These are phyloP conservation scores for Monochamus alternatus DNA, from an alignment of 2,888 invertebrate species.

Conservation along the genomic window DNA sequence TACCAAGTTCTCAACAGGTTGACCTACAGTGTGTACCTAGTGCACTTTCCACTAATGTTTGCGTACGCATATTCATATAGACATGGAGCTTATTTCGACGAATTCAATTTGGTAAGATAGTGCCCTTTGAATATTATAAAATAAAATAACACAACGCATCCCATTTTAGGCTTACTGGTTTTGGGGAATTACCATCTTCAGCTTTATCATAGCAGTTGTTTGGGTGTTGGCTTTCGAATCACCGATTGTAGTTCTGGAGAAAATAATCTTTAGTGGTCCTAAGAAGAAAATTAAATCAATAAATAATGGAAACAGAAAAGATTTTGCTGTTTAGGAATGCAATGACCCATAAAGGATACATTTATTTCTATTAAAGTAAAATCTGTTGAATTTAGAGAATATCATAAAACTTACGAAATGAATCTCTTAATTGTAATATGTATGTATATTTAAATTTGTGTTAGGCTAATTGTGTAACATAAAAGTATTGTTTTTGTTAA, in stretches of 20 bases:
- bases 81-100: slow-evolving; percentile 52
- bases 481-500: too few species aligned
- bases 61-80: slow-evolving; percentile 42
- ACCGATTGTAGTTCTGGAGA: slow-evolving; percentile 69
- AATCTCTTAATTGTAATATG: too few species aligned
- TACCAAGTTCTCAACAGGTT: slow-evolving; percentile 74
- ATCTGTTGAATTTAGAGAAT: too few species aligned
- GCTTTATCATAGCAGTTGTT: slow-evolving; percentile 65
- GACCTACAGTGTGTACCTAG: slow-evolving; percentile 73
- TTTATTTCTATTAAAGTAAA: too few species aligned
- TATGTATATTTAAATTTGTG: too few species aligned
- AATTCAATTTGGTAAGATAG: slow-evolving; percentile 58
- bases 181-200: slow-evolving; percentile 69
- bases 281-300: neutral
- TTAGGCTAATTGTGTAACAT: too few species aligned
- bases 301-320: neutral
- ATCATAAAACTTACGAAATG: too few species aligned
- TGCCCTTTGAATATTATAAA: neutral
- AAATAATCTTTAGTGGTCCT: slow-evolving; percentile 41
- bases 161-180: slow-evolving; percentile 63
- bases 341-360: too few species aligned
- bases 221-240: slow-evolving; percentile 69
- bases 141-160: neutral
- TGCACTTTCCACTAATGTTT: slow-evolving; percentile 67
- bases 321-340: neutral